These are phyloP conservation scores for Erebia epiphron DNA, from an alignment of 2,888 invertebrate genomes.

Conservation along the genomic window DNA sequence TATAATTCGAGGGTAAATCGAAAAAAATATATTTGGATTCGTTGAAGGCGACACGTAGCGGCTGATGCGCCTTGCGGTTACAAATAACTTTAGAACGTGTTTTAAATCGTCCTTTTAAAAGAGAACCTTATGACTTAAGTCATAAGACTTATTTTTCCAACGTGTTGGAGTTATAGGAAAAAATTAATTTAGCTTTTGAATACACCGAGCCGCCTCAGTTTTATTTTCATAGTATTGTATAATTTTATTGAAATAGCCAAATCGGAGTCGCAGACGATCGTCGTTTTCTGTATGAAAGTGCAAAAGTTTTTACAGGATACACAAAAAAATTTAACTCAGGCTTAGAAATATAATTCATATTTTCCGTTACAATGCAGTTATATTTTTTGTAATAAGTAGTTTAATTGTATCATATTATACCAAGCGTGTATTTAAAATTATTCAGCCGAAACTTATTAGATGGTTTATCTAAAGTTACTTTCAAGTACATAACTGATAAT, in stretches of 20 bases:
- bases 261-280: constrained; percentile 46
- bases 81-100: constrained; percentile 30
- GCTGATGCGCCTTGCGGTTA: constrained; percentile 40
- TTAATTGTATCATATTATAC: no score
- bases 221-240: constrained; percentile 66
- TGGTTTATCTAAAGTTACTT: no score
- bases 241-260: constrained; percentile 62
- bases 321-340: constrained; percentile 21
- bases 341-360: neutral
- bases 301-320: constrained; percentile 36
- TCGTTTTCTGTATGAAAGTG: constrained; percentile 36
- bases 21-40: constrained; percentile 65
- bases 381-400: no score
- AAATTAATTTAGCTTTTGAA: constrained; percentile 41
- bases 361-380: neutral
- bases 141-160: constrained; percentile 45
- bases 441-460: no score
- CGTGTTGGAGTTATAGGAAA: constrained; percentile 25
- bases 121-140: neutral
- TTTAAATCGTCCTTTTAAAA: constrained; percentile 9
- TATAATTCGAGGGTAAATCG: constrained; percentile 63
- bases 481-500: no score
- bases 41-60: constrained; percentile 57
- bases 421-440: no score
- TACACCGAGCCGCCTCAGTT: constrained; percentile 49